These are phyloP conservation scores for Anagyrus pseudococci DNA, from an alignment of 2,888 invertebrate genomes.

Conservation along the genomic window DNA sequence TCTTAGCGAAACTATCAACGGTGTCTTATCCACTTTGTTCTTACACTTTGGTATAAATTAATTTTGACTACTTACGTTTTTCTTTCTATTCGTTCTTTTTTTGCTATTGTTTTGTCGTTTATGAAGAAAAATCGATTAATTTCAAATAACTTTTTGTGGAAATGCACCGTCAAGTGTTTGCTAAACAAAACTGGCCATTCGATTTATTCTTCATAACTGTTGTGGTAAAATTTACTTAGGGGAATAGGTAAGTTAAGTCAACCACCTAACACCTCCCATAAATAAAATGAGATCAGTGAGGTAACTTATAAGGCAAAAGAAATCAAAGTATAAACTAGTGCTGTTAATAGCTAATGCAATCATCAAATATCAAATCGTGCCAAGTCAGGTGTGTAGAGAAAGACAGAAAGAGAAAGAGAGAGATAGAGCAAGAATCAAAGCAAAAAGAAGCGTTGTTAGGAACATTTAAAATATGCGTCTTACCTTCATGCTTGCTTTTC, in stretches of 20 bases:
- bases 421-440: no score
- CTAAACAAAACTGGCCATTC: conserved; percentile 7
- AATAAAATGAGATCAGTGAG: conserved; percentile 5
- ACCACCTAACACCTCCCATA: conserved; percentile 49
- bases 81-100: background rate
- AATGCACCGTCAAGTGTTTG: conserved; percentile 26
- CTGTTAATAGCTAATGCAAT: conserved; percentile 22
- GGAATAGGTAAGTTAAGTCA: conserved; percentile 10
- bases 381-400: conserved; percentile 11
- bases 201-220: background rate
- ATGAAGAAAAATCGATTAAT: no score
- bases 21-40: conserved; percentile 13
- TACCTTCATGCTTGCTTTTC: conserved; percentile 32
- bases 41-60: background rate
- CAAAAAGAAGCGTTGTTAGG: conserved; percentile 24
- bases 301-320: conserved; percentile 21
- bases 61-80: background rate
- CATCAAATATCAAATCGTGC: conserved; percentile 26
- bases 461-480: conserved; percentile 31
- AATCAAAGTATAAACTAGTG: conserved; percentile 12
- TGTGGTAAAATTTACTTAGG: no score
- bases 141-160: background rate
- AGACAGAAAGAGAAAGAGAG: background rate
- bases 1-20: conserved; percentile 29
- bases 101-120: no score